These are phyloP conservation scores for Eonycteris spelaea DNA, from an alignment of 2,113 vertebrate species.

Conservation along the genomic window DNA sequence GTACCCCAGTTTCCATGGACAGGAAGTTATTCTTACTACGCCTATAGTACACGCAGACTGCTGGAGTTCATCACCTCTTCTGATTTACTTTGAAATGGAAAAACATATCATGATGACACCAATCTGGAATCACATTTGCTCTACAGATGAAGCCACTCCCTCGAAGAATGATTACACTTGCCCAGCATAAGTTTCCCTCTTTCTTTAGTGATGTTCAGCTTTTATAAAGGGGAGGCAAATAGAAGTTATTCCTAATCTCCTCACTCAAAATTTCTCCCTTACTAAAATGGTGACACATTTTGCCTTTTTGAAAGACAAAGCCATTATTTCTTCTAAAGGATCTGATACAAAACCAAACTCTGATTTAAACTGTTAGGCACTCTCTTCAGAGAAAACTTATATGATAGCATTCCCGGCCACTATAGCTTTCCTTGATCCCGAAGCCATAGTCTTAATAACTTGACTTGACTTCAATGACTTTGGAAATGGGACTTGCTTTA, in stretches of 20 bases:
- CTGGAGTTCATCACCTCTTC: background rate
- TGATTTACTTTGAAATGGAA: background rate
- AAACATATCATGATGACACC: background rate
- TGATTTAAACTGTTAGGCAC: background rate
- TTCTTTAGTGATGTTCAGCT: background rate
- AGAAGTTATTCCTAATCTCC: background rate
- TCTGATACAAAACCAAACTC: background rate
- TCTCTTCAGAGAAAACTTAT: background rate
- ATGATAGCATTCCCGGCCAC: background rate
- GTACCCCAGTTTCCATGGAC: background rate
- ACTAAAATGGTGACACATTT: background rate
- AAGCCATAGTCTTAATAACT: too few species aligned
- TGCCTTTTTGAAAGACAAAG: background rate
- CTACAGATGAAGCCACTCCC: background rate
- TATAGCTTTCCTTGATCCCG: background rate
- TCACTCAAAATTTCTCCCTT: background rate
- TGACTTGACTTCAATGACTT: background rate
- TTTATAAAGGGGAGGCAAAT: background rate
- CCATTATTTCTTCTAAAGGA: background rate
- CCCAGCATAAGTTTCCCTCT: background rate
- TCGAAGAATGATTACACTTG: background rate
- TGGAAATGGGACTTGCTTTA: background rate
- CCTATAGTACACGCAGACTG: background rate
- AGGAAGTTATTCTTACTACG: background rate
- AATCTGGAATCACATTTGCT: background rate